These are phyloP conservation scores for Xiphophorus birchmanni DNA, from an alignment of 2,797 vertebrate genomes.

Conservation along the genomic window DNA sequence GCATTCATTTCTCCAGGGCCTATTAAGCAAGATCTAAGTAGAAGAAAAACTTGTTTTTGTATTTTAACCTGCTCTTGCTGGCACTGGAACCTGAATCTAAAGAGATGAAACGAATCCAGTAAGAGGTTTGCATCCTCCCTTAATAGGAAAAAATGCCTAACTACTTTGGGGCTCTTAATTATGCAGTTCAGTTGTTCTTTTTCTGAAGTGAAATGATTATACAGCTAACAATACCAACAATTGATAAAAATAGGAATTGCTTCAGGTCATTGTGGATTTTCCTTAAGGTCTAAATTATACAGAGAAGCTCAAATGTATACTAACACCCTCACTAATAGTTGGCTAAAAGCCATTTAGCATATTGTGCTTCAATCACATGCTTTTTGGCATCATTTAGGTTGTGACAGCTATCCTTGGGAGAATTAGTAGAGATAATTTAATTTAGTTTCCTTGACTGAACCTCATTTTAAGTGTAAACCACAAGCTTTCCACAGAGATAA, in stretches of 20 bases:
- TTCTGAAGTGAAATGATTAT: neutral
- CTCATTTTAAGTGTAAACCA: neutral
- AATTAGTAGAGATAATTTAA: neutral
- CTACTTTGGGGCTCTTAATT: neutral
- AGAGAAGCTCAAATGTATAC: neutral
- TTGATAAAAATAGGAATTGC: neutral
- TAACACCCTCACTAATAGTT: neutral
- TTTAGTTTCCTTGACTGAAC: neutral
- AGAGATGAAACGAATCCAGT: neutral
- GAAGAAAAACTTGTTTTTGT: slow-evolving; percentile 7
- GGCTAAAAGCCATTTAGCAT: neutral
- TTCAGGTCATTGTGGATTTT: neutral
- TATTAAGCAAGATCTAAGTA: neutral
- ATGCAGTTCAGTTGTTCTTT: neutral
- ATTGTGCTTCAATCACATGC: neutral
- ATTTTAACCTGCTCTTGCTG: slow-evolving; percentile 3
- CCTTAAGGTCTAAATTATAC: neutral
- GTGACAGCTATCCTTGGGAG: neutral
- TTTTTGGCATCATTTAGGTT: neutral
- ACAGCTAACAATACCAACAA: neutral
- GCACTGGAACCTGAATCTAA: neutral
- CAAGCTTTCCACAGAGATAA: neutral
- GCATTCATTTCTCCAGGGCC: slow-evolving; percentile 2
- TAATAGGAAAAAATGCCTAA: neutral
- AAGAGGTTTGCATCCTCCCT: neutral